Base-by-base conservation (phyloP, 2,113 vertebrate genomes). In the Promerops cafer region DNA sequence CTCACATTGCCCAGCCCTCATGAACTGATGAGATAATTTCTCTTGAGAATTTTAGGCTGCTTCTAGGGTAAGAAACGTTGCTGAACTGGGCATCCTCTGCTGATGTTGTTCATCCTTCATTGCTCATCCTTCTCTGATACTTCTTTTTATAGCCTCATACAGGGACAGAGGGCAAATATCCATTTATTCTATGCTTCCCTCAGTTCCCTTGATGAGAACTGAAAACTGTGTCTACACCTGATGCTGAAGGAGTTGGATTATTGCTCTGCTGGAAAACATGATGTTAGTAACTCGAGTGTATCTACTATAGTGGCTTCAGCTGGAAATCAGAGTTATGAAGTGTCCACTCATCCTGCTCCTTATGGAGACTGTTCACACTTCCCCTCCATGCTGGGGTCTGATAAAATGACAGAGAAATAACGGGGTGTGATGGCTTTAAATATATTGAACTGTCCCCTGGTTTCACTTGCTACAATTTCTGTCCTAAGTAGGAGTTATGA, bases 201-300 rank as follows among this genome's bases (percentile, higher is more conserved):
- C 70, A 44, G 17, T 66, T 90, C 50, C 10, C 49, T 16, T 40
- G 40, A 10, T 39, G 68, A 77, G 54, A 86, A 69, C 7, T 45
- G 21, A 40, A 64, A 64, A 31, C 20, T 53, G 5, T 72, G 10
- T 61, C 64, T 90, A 9, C 33, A 52, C 7, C 42, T 74, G 50
- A 7, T 50, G 20, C 59, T 65, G 45, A 56, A 65, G 40, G 16
- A n/a, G 28, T 23, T 81, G 26, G 44, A 26, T 81, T 89, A 74
- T 81, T 92, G 31, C 22, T 65, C 1, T 53, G 28, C 23, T 81
- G 74, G 37, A 42, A 83, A 87, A 30, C 23, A 30, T 16, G 37
- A 11, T 4, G 21, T 42, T 21, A 39, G 30, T 52, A 56, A 79
- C 26, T 70, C 0, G 0, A 33, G 12, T 26, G 1, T 47, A 28